Evolutionary conservation across 2,797 vertebrate genomes (phyloP).

Genomic region (Labroides dimidiatus): DNA sequence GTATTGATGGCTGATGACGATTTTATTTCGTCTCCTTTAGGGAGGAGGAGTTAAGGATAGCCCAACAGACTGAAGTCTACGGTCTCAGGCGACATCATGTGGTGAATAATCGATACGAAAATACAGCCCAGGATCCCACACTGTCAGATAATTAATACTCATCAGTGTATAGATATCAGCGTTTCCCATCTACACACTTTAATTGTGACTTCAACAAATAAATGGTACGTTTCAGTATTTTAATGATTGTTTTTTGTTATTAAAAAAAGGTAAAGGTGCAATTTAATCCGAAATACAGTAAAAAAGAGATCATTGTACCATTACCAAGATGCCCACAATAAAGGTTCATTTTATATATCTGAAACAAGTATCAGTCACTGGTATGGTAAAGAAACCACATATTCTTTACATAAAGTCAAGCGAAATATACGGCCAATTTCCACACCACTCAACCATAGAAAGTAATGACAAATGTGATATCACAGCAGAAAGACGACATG

Average conservation of each 20-base stretch:
- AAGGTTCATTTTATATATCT: neutral
- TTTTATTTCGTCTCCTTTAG: neutral
- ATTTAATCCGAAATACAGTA: neutral
- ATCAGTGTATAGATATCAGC: neutral
- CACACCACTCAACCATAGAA: neutral
- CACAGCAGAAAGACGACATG: neutral
- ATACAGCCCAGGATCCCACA: fast-evolving
- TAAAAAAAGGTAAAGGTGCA: no score
- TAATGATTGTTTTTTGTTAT: no score
- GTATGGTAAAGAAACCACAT: neutral
- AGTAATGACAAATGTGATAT: neutral
- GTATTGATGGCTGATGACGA: slow-evolving; percentile 6
- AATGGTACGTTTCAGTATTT: neutral
- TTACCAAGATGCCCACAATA: fast-evolving
- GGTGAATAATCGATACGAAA: slow-evolving; percentile 4
- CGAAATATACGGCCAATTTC: slow-evolving; percentile 4
- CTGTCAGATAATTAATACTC: fast-evolving
- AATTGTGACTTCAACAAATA: fast-evolving
- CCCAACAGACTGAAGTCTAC: neutral
- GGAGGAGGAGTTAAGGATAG: slow-evolving; percentile 53
- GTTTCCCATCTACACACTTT: neutral
- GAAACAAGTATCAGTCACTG: neutral
- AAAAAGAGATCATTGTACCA: fast-evolving
- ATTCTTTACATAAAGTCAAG: neutral
- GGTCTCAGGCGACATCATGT: slow-evolving; percentile 76